These are phyloP conservation scores for Chrysopa pallens DNA, from an alignment of 1,140 invertebrate genomes.

Conservation along the genomic window DNA sequence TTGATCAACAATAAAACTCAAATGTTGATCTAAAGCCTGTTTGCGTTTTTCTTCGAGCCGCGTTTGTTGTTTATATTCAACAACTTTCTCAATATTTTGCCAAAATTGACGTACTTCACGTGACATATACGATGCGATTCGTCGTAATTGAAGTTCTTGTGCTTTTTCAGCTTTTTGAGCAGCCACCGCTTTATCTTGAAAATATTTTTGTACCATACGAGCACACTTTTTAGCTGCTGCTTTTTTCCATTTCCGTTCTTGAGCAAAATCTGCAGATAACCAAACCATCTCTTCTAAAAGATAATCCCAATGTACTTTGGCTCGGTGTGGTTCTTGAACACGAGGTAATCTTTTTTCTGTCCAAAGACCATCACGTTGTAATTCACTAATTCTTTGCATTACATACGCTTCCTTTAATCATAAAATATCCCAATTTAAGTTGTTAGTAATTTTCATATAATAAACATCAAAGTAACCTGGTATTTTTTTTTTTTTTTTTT, in stretches of 20 bases:
- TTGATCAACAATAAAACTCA: constrained; percentile 97
- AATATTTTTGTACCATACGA: constrained; percentile 87
- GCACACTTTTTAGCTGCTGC: constrained; percentile 83
- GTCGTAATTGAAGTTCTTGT: constrained; percentile 67
- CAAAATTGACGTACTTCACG: constrained; percentile 93
- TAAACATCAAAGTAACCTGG: too few species aligned
- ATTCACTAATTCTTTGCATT: constrained; percentile 74
- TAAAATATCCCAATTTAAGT: too few species aligned
- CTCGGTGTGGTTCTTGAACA: constrained; percentile 71
- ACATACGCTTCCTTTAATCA: constrained; percentile 85
- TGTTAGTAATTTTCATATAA: too few species aligned
- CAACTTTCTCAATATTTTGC: constrained; percentile 90
- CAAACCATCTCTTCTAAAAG: constrained; percentile 96
- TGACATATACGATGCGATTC: constrained; percentile 76
- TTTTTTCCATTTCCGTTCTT: constrained; percentile 96
- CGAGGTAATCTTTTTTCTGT: constrained; percentile 81
- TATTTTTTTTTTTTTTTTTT: too few species aligned
- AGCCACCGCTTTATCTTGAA: constrained; percentile 80
- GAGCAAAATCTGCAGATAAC: constrained; percentile 92
- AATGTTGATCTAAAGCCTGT: constrained; percentile 87
- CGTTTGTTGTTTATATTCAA: constrained; percentile 87
- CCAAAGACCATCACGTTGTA: constrained; percentile 84
- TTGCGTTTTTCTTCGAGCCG: constrained; percentile 88
- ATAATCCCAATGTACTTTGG: constrained; percentile 98
- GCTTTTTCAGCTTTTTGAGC: constrained; percentile 83